Evolutionary conservation across 2,797 vertebrate species (phyloP), one percentile per base, ranked within the genome.

Genomic region (Odontamblyopus lacepedii): DNA sequence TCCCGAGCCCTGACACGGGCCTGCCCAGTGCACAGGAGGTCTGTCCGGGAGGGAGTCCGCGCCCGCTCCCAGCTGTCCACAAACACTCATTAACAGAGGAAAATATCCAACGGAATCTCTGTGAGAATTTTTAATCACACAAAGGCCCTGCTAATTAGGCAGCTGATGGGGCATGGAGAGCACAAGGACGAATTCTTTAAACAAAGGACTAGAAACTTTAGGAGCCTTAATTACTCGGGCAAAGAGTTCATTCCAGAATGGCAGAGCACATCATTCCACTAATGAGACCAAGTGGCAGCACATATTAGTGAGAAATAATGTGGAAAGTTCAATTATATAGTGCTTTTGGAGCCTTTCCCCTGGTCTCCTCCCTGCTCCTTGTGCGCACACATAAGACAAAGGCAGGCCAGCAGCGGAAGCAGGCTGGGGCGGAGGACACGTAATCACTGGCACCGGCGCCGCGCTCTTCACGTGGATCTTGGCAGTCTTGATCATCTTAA

Each of bases 141-240:
- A 92, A 95, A 97, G 92, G 93, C 95, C 95, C 95, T 96, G 97
- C 97, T 99, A 99, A 99, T 99, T 98, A 99, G 97, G 97, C 96
- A 97, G 95, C 96, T 97, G 98, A 98, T 98, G 97, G 98, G 96
- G 96, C 97, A 97, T 96, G 95, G 96, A 97, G 97, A 97, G 97
- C 97, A 96, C 97, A 98, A 99, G 98, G 98, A 99, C 97, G 90
- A 98, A 98, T 97, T 97, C 96, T 98, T 98, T 98, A 97, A 98
- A 99, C 97, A 98, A 98, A 99, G 97, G 96, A 98, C 96, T 95
- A 95, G 95, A 98, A 98, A 99, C 97, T 99, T 99, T 97, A 96
- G 96, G 96, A 95, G 96, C 96, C 95, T 96, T 99, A 99, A 99
- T 99, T 98, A 98, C 97, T 96, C 94, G 95, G 96, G 96, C 96